Evolutionary conservation across 37 sponge, comb jelly and placozoan genomes (phyloP).

Genomic region (Spongilla lacustris): DNA sequence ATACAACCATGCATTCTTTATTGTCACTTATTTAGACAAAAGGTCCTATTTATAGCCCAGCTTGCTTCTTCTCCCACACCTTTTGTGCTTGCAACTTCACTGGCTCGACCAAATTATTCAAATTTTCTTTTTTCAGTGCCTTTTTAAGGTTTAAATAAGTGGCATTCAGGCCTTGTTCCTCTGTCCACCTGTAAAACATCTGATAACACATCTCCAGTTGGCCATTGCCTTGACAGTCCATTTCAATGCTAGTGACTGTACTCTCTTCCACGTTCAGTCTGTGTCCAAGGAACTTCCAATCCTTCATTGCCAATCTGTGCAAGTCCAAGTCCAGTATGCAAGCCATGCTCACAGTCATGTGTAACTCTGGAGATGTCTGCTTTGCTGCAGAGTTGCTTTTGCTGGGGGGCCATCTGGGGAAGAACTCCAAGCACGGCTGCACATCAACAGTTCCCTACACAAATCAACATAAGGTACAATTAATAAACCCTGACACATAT

Average conservation of each 20-base stretch:
- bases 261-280: background rate
- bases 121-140: background rate
- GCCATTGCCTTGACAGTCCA: background rate
- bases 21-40: no score
- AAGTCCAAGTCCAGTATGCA: background rate
- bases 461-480: background rate
- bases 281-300: background rate
- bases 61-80: no score
- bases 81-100: background rate
- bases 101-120: background rate
- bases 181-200: background rate
- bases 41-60: no score
- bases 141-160: background rate
- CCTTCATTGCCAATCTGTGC: background rate
- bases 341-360: background rate
- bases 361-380: background rate
- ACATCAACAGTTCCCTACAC: background rate
- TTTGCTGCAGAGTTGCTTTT: background rate
- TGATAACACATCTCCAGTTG: background rate
- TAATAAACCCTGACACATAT: background rate
- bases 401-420: background rate
- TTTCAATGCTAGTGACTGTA: background rate
- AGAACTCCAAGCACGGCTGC: no score
- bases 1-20: no score
- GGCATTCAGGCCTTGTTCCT: background rate